Evolutionary conservation across 2,113 vertebrate genomes (phyloP).

Genomic region (Serilophus lunatus): DNA sequence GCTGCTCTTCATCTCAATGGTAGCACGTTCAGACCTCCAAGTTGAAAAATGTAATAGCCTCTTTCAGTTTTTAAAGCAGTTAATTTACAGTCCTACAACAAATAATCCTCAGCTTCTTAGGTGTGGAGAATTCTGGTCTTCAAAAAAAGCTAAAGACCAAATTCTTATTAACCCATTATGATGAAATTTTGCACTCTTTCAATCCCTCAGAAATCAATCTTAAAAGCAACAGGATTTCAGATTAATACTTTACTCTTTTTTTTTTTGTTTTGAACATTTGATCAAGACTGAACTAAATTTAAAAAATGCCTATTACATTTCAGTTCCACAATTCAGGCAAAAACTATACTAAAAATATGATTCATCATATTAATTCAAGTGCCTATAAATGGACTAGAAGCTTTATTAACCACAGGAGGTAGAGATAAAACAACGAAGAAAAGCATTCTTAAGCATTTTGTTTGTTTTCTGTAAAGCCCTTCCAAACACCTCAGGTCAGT

Average conservation of each 20-base stretch:
- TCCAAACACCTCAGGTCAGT: not conserved
- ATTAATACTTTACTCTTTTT: not conserved
- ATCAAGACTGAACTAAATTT: not conserved
- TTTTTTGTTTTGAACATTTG: not conserved
- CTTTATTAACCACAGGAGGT: not conserved
- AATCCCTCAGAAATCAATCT: not conserved
- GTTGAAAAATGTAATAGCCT: not conserved
- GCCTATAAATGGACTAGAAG: not conserved
- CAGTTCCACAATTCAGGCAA: not conserved
- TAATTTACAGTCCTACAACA: not conserved
- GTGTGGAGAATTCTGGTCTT: not conserved
- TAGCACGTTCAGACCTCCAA: not conserved
- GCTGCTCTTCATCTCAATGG: not conserved
- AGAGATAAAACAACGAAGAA: not conserved
- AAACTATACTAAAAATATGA: fast-evolving
- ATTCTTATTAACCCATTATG: not conserved
- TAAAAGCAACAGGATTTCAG: not conserved
- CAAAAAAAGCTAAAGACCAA: not conserved
- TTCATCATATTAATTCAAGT: not conserved
- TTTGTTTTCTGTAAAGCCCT: not conserved
- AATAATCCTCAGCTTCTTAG: not conserved
- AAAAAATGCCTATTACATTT: not conserved
- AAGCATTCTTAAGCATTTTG: not conserved
- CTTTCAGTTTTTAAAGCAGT: not conserved
- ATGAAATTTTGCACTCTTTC: not conserved